Evolutionary conservation across 2,113 vertebrate genomes (phyloP).

Genomic region (Protomyctophum bolini): DNA sequence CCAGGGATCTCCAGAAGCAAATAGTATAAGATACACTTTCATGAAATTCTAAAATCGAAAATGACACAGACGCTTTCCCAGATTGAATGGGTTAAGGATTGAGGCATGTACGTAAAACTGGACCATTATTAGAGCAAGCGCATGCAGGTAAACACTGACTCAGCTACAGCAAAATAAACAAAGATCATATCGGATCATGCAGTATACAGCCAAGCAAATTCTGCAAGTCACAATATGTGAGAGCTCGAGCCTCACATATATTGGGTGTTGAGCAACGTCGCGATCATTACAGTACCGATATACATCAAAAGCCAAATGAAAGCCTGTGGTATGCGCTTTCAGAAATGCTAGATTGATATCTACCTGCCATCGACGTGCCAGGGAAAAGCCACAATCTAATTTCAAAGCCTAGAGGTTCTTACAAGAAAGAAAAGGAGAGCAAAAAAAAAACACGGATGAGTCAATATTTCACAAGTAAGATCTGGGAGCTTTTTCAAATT

Average conservation of each 20-base stretch:
- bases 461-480: constrained; percentile 38
- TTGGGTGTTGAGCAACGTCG: constrained; percentile 54
- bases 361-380: constrained; percentile 42
- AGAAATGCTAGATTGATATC: constrained; percentile 60
- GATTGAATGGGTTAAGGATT: no score
- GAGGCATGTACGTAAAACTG: constrained; percentile 20
- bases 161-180: constrained; percentile 45
- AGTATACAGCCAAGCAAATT: constrained; percentile 24
- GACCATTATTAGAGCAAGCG: constrained; percentile 8
- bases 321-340: constrained; percentile 24
- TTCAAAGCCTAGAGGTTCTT: constrained; percentile 53
- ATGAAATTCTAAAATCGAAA: no score
- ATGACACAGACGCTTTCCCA: no score
- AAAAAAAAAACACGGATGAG: constrained; percentile 20
- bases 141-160: constrained; percentile 28
- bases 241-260: constrained; percentile 24
- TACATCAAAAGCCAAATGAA: constrained; percentile 58
- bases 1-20: no score
- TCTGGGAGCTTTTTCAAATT: constrained; percentile 45
- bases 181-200: constrained; percentile 23
- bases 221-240: constrained; percentile 63
- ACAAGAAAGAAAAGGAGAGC: neutral
- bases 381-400: constrained; percentile 61
- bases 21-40: no score
- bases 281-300: constrained; percentile 52